A percentile compares a stretch with the other conserved stretches of the same genome.
These are phyloP conservation scores for Montipora sp. DNA, from an alignment of 64 coral and sea anemone species.

Conservation along the genomic window DNA sequence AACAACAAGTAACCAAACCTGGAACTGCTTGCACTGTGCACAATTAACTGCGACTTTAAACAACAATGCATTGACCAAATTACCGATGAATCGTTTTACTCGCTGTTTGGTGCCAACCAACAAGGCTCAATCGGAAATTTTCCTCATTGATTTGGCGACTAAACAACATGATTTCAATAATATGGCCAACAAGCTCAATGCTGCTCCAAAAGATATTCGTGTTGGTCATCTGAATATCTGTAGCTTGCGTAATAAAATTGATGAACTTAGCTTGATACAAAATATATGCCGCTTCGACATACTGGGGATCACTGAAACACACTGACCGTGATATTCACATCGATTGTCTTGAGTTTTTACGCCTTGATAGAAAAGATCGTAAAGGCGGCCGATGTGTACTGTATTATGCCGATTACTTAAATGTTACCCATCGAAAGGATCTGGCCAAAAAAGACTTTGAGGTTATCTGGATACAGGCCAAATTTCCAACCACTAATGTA, in stretches of 20 bases:
- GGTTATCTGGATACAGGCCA: slow-evolving; percentile 1
- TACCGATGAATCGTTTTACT: too few species aligned
- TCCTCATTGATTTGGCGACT: background rate
- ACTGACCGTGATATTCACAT: slow-evolving; percentile 47
- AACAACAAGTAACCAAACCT: slow-evolving; percentile 13
- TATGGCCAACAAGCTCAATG: slow-evolving; percentile 4
- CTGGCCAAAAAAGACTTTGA: too few species aligned
- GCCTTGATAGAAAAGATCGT: slow-evolving; percentile 47
- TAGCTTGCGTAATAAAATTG: slow-evolving; percentile 44
- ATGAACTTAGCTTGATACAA: slow-evolving; percentile 29
- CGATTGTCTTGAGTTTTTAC: slow-evolving; percentile 31
- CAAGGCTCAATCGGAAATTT: background rate
- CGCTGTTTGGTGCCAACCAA: too few species aligned
- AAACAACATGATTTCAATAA: slow-evolving; percentile 18
- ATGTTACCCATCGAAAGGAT: slow-evolving; percentile 42
- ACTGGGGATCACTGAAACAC: slow-evolving; percentile 45
- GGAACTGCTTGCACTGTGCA: background rate
- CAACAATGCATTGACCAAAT: too few species aligned
- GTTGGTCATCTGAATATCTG: slow-evolving; percentile 36
- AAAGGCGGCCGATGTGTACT: slow-evolving; percentile 65
- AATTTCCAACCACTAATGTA: slow-evolving; percentile 40
- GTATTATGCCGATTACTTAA: slow-evolving; percentile 54
- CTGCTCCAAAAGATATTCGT: background rate
- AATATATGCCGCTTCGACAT: slow-evolving; percentile 48
- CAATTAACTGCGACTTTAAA: too few species aligned